Conservation (phyloP, 2,888 invertebrate genomes). For the Maniola hyperantus region DNA sequence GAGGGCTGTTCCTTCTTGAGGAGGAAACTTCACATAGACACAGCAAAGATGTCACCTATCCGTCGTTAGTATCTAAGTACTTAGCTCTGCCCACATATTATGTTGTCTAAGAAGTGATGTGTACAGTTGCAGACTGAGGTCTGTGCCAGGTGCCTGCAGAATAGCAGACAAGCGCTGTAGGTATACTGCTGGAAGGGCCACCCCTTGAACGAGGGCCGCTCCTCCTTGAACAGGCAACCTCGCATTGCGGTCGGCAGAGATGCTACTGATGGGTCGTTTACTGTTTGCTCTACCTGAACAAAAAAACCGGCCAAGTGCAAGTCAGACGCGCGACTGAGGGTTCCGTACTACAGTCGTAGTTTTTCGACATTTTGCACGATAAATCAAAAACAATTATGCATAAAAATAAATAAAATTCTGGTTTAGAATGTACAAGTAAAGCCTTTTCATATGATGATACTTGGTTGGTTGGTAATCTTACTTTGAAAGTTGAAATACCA, state of each 20-base stretch:
- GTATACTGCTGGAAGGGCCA: constrained; percentile 81
- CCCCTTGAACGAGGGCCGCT: constrained; percentile 65
- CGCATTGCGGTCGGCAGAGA: constrained; percentile 72
- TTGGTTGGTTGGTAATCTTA: no score
- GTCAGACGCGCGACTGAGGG: constrained; percentile 76
- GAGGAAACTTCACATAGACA: constrained; percentile 79
- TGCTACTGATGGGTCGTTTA: constrained; percentile 81
- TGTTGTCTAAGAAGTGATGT: constrained; percentile 82
- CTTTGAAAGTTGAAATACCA: no score
- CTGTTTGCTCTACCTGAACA: constrained; percentile 82
- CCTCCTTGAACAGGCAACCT: constrained; percentile 81
- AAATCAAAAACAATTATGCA: no score
- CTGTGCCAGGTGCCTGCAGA: constrained; percentile 82
- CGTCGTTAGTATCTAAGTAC: constrained; percentile 68
- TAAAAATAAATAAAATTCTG: no score
- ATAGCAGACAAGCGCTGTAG: constrained; percentile 83
- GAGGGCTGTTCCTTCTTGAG: constrained; percentile 80
- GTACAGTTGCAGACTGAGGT: constrained; percentile 83
- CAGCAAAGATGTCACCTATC: constrained; percentile 72
- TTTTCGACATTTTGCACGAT: no score
- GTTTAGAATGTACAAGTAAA: no score
- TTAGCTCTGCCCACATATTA: neutral
- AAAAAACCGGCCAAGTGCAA: no score
- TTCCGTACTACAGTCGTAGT: no score
- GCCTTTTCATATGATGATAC: no score